Base-by-base conservation (phyloP, 2,113 vertebrate species). In the Hippopotamus amphibius region DNA sequence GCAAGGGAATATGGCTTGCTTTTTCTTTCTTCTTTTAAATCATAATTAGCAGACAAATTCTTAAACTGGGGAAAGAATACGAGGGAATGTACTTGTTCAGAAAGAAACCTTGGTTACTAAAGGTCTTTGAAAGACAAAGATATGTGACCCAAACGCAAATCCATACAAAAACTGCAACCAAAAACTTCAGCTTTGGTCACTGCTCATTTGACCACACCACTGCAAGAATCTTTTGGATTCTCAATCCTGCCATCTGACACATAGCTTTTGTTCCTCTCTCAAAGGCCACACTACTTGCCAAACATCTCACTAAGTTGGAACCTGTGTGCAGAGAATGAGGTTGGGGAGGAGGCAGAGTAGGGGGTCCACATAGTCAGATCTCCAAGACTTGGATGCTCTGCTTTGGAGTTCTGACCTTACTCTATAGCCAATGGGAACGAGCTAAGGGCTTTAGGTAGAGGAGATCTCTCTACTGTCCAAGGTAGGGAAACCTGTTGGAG, bases 271-370 rank as follows among this genome's bases (percentile, higher is more conserved):
- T 30, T 41, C 46, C n/a, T 19, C 30, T 66, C 53, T 66, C 46
- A 63, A 92, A 82, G 48, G 21, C 13, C 46, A 63, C 0, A 1
- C 17, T 13, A 16, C 17, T 21, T 0, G 21, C 8, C 1, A 0
- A 50, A 7, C 10, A 12, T 8, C 41, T 65, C 17, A 28, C 19
- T 26, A 6, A 53, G n/a, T 41, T 5, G 17, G 22, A 53, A 57
- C 28, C 82, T 65, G 24, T 3, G 7, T 46, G 15, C 37, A 26
- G 6, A 63, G 61, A 16, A 65, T 6, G 43, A 28, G 57, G 14
- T 43, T 1, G 4, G 11, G 6, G 28, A 26, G 12, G 41, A 3
- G 21, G 4, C 2, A 5, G 28, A 37, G 53, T 5, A 7, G 37
- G 41, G n/a, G 1, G 46, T 3, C n/a, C n/a, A 9, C 26, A 6